Evolutionary conservation across 2,888 invertebrate genomes (phyloP).

Genomic region (Sipha maydis): DNA sequence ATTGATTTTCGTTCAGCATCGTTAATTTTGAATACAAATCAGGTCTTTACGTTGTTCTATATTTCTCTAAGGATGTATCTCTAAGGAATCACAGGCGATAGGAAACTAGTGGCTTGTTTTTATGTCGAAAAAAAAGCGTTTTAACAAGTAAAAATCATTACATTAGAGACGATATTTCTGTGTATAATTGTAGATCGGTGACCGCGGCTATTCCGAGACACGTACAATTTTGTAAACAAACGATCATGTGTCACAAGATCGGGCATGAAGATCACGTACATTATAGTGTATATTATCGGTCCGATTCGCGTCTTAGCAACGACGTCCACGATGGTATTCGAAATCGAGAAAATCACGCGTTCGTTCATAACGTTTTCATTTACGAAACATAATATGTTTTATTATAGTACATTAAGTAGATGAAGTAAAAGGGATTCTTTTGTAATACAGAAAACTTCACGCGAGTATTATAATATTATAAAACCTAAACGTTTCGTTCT

Average conservation of each 20-base stretch:
- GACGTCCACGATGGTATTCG: neutral
- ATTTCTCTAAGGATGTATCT: neutral
- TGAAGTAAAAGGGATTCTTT: slow-evolving; percentile 30
- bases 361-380: neutral
- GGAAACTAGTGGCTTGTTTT: neutral
- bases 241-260: neutral
- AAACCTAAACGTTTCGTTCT: no score
- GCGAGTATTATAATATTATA: no score
- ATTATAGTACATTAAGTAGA: no score
- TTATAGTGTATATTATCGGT: neutral
- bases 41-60: slow-evolving; percentile 2
- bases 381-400: neutral
- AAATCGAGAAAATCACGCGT: neutral
- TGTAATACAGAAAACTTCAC: neutral
- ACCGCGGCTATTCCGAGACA: slow-evolving; percentile 4
- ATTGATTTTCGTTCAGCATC: slow-evolving; percentile 5
- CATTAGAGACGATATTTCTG: slow-evolving; percentile 12
- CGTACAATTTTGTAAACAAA: slow-evolving; percentile 29
- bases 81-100: neutral
- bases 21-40: slow-evolving; percentile 5
- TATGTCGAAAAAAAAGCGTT: neutral
- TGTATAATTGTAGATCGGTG: neutral
- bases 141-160: slow-evolving; percentile 24
- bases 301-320: neutral
- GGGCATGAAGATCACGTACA: neutral